A percentile compares a stretch with the other conserved stretches of the same genome.
Conservation (phyloP, 2,113 vertebrate genomes). For the Myanophis thanlyinensis region DNA sequence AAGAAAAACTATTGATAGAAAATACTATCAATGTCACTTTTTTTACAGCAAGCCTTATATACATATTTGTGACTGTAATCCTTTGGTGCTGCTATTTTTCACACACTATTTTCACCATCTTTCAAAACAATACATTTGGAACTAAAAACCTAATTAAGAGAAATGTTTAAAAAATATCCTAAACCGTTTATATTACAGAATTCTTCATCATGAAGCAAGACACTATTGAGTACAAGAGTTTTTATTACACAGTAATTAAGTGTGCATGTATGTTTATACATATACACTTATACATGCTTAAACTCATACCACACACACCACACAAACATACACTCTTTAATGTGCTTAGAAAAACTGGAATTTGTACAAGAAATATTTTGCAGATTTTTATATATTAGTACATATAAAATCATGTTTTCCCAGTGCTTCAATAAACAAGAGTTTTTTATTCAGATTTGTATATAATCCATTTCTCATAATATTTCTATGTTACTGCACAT, state of each 20-base stretch:
- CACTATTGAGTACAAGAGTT: background rate
- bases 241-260: background rate
- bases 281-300: background rate
- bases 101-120: background rate
- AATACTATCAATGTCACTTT: background rate
- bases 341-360: background rate
- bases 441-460: slow-evolving; percentile 46
- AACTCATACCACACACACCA: background rate
- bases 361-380: background rate
- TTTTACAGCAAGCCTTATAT: background rate
- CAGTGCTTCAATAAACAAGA: slow-evolving; percentile 47
- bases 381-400: background rate
- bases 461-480: slow-evolving; percentile 45
- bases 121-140: background rate
- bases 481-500: background rate
- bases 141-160: background rate
- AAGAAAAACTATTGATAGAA: background rate
- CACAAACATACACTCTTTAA: background rate
- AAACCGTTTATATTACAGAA: background rate
- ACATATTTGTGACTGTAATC: background rate
- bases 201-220: background rate
- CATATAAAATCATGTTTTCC: background rate
- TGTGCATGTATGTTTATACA: background rate
- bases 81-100: background rate
- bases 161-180: background rate